Conservation (phyloP, 2,797 vertebrate genomes). For the Peromyscus eremicus region DNA sequence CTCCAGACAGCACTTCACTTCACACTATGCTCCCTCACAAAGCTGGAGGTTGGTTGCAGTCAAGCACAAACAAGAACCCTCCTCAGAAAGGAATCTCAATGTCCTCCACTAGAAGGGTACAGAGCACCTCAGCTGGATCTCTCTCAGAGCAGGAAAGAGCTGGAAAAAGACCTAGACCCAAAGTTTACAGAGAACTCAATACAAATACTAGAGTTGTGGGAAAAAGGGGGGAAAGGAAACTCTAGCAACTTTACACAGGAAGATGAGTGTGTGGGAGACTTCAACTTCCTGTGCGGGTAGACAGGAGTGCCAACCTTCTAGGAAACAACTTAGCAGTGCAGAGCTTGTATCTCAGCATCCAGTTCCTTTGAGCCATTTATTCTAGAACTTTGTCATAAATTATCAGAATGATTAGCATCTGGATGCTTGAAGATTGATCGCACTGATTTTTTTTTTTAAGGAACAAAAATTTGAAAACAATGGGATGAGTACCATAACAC, state of each 20-base stretch:
- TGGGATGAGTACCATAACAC: neutral
- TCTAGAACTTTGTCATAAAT: neutral
- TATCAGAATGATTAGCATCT: slow-evolving; percentile 19
- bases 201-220: slow-evolving; percentile 5
- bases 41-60: neutral
- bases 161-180: neutral
- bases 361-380: neutral
- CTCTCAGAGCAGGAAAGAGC: neutral
- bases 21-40: neutral
- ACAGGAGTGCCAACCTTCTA: neutral
- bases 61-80: neutral
- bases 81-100: neutral
- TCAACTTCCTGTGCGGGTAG: neutral
- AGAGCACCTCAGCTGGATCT: neutral
- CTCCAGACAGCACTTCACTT: neutral
- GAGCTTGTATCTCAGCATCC: neutral
- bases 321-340: neutral
- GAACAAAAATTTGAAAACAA: slow-evolving; percentile 16
- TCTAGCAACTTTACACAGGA: neutral
- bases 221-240: neutral
- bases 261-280: neutral
- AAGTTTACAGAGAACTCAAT: slow-evolving; percentile 29
- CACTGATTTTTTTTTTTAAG: neutral
- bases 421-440: neutral
- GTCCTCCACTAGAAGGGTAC: neutral